Percentiles rank a stretch among this genome's conserved stretches.
Evolutionary conservation across 2,113 vertebrate genomes (phyloP).

Genomic region (Corapipo altera): DNA sequence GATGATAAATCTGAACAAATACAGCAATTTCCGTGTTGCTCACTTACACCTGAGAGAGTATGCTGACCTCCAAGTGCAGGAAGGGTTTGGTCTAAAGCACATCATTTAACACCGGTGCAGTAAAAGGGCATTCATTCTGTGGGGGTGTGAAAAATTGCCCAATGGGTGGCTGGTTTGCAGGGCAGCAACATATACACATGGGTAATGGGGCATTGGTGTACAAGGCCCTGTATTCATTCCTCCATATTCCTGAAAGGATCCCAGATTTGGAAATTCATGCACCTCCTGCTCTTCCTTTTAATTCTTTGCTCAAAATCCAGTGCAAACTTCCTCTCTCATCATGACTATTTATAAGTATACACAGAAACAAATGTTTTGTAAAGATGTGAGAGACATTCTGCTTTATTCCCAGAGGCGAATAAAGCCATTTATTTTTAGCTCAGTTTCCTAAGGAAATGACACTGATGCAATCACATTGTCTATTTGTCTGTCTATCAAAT

Average conservation of each 20-base stretch:
- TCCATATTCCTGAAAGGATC: not conserved
- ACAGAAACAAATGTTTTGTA: conserved; percentile 51
- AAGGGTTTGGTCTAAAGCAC: not conserved
- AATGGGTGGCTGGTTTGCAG: fast-evolving
- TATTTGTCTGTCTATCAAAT: conserved; percentile 51
- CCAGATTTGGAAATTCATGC: not conserved
- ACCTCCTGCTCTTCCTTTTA: conserved; percentile 40
- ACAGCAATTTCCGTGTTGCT: not conserved
- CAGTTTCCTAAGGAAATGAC: conserved; percentile 64
- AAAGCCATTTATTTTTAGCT: conserved; percentile 64
- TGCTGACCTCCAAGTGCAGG: not conserved
- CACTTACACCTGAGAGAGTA: not conserved
- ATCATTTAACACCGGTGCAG: not conserved
- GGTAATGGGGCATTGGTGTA: not conserved
- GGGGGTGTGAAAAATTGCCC: not conserved
- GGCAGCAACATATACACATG: not conserved
- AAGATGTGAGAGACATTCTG: conserved; percentile 64
- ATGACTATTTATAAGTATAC: conserved; percentile 53
- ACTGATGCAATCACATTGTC: conserved; percentile 67
- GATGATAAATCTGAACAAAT: not conserved
- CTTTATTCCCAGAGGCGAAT: conserved; percentile 52
- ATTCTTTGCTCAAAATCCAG: conserved; percentile 29
- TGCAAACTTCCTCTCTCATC: conserved; percentile 57
- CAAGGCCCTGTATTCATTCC: not conserved
- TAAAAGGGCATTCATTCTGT: not conserved